phyloP scores from a whole-genome alignment of 2,888 invertebrate species.

The Eurytoma californica region DNA sequence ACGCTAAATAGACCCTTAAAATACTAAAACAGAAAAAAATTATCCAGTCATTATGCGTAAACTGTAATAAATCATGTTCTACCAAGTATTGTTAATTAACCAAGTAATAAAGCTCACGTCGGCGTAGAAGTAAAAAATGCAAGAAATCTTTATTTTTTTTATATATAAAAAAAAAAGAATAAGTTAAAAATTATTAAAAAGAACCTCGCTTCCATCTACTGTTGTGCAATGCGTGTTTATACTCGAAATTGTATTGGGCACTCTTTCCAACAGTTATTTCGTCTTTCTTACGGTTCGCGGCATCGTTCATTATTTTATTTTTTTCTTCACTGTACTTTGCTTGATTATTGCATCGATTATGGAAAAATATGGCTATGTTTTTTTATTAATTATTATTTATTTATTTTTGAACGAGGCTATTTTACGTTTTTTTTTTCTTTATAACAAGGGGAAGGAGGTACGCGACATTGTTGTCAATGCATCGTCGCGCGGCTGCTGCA shows the following conservation, averaged over 20 bases:
- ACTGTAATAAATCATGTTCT: too few relatives aligned
- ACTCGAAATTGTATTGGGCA: conserved; percentile 61
- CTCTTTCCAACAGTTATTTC: conserved; percentile 66
- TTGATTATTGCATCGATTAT: conserved; percentile 73
- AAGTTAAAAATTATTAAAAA: too few relatives aligned
- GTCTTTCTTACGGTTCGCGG: conserved; percentile 54
- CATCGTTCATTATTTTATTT: conserved; percentile 49
- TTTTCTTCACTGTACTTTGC: conserved; percentile 54
- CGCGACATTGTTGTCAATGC: conserved; percentile 59
- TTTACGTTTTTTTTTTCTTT: conserved; percentile 43
- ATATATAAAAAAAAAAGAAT: too few relatives aligned
- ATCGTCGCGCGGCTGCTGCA: conserved; percentile 59
- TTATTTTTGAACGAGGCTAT: conserved; percentile 52
- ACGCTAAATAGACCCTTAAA: too few relatives aligned
- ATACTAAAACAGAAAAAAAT: too few relatives aligned
- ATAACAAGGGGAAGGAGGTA: conserved; percentile 69
- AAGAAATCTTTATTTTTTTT: too few relatives aligned
- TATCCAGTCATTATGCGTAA: too few relatives aligned
- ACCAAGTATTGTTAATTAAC: too few relatives aligned
- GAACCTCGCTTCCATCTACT: background rate
- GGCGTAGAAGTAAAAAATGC: too few relatives aligned
- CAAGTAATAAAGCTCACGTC: too few relatives aligned
- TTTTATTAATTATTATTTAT: conserved; percentile 50
- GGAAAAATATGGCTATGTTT: conserved; percentile 75
- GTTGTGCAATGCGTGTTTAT: conserved; percentile 11